phyloP scores from a whole-genome alignment of 2,797 vertebrate species.

The Anomalospiza imberbis region DNA sequence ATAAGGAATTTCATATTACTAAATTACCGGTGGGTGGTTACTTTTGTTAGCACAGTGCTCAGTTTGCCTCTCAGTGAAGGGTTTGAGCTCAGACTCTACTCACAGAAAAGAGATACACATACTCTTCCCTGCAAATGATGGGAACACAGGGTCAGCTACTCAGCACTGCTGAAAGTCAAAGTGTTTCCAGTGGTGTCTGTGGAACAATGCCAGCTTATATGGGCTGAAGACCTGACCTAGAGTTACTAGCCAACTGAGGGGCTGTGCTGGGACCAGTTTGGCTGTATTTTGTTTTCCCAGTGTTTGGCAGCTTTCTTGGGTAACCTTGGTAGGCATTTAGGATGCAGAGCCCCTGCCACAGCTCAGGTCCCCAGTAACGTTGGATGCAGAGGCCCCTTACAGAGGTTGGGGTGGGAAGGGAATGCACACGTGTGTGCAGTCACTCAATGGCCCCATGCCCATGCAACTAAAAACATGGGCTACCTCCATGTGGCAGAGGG shows the following conservation, averaged over 20 bases:
- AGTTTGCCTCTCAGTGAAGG: not conserved
- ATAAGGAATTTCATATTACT: not conserved
- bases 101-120: not conserved
- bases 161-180: not conserved
- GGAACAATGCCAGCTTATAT: not conserved
- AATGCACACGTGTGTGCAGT: fast-evolving
- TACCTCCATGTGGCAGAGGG: not conserved
- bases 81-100: not conserved
- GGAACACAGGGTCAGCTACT: not conserved
- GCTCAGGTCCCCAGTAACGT: not conserved
- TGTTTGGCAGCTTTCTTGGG: not conserved
- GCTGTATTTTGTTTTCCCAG: not conserved
- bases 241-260: not conserved
- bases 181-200: not conserved
- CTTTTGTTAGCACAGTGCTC: not conserved
- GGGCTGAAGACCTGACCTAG: not conserved
- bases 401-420: not conserved
- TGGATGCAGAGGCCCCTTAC: not conserved
- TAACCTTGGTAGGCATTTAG: not conserved
- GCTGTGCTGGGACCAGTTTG: not conserved
- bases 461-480: not conserved
- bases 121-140: not conserved
- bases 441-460: not conserved
- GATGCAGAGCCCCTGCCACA: not conserved
- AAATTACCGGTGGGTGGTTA: not conserved